These are phyloP conservation scores for Galago senegalensis DNA, from an alignment of 2,797 vertebrate genomes.

Conservation along the genomic window DNA sequence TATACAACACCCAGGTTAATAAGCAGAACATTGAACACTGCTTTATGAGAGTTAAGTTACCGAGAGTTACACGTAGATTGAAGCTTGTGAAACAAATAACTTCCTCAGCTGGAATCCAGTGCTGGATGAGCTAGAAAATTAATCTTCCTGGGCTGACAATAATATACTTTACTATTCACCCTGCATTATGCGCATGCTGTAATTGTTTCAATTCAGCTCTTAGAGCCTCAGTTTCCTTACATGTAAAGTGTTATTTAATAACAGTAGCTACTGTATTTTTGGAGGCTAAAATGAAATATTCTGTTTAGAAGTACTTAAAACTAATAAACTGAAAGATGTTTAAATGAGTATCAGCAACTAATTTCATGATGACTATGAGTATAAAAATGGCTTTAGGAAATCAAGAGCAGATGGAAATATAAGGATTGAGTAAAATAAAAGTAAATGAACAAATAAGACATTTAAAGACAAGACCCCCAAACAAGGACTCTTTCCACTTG, in stretches of 20 bases:
- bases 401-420: not conserved
- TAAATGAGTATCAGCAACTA: not conserved
- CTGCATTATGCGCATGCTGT: not conserved
- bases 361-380: not conserved
- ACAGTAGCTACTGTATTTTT: not conserved
- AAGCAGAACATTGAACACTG: not conserved
- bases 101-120: not conserved
- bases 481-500: not conserved
- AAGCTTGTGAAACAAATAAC: slow-evolving; percentile 20
- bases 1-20: not conserved
- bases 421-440: not conserved
- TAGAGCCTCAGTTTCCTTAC: not conserved
- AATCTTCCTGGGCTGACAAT: not conserved
- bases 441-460: not conserved
- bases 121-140: slow-evolving; percentile 22
- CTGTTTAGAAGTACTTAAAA: slow-evolving; percentile 18
- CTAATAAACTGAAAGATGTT: not conserved
- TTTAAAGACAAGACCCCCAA: not conserved
- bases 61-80: not conserved
- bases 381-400: slow-evolving; percentile 1
- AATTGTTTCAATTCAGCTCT: not conserved
- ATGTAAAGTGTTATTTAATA: not conserved
- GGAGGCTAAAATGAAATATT: not conserved
- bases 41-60: not conserved
- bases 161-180: not conserved